Conservation (phyloP, 1,140 invertebrate species). For the Daktulosphaira vitifoliae region DNA sequence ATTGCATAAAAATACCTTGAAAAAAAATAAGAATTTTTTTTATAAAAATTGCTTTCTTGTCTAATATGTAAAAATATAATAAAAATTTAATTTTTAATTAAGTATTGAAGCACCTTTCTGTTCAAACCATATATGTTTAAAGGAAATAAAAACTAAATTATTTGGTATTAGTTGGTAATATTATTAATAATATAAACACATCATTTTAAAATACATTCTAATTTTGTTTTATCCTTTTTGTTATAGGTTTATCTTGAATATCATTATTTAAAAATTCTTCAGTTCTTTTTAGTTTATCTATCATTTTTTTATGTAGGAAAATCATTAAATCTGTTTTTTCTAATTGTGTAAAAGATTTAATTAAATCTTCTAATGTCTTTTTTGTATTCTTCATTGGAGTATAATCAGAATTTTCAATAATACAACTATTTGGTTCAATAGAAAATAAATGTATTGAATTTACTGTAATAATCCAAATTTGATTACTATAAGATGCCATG, state of each 20-base stretch:
- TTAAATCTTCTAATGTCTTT: neutral
- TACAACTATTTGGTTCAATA: neutral
- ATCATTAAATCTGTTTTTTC: conserved; percentile 9
- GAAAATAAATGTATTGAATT: neutral
- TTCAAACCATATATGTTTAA: too few species aligned
- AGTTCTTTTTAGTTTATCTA: neutral
- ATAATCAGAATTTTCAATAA: neutral
- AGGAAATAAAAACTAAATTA: too few species aligned
- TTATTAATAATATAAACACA: too few species aligned
- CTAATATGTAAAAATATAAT: too few species aligned
- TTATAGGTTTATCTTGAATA: neutral
- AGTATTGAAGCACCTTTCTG: too few species aligned
- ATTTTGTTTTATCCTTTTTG: neutral
- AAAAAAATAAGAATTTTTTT: too few species aligned
- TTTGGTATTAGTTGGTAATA: too few species aligned
- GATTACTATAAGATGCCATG: neutral
- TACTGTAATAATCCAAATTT: neutral
- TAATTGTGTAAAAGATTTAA: neutral
- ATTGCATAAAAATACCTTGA: too few species aligned
- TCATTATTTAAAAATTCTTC: neutral
- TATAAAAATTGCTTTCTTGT: too few species aligned
- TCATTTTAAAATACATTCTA: too few species aligned
- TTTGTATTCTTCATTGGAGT: neutral
- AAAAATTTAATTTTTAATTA: too few species aligned
- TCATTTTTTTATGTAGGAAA: conserved; percentile 17